Base-by-base conservation (phyloP, 1,140 invertebrate species). In the Hyles euphorbiae region DNA sequence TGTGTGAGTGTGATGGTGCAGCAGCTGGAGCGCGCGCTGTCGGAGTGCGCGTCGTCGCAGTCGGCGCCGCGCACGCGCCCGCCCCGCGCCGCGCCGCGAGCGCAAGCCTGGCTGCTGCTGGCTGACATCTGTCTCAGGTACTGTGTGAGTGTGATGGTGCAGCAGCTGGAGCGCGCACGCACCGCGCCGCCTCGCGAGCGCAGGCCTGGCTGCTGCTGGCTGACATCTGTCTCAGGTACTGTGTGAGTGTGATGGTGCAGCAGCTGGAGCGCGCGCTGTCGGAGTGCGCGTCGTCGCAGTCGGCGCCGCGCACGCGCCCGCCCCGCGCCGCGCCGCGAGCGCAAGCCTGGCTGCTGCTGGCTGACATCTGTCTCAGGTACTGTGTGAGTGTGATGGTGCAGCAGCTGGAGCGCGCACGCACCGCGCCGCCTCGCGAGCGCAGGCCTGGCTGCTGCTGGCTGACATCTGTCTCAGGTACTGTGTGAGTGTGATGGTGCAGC, bases 151-250 rank as follows among this genome's bases (percentile, higher is more conserved):
- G n/a, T n/a, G n/a, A n/a, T n/a, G n/a, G n/a, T n/a, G 47, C 95
- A 95, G 3, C 91, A 94, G 54, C 93, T 97, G 11, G 97, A 98
- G 81, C 94, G 97, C 78, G 96, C 97, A 34, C 84, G 34, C 73
- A 74, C 46, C 76, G 64, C 34, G 66, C 74, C 48, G 68, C 70
- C 51, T 78, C 60, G 33, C 72, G 81, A 11, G 80, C 94, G 36
- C 93, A 97, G 82, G 95, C 98, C 46, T 99, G 97, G 97, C 89
- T 98, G 44, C 89, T 97, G 52, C 85, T 96, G 52, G 95, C 96
- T 3, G 96, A 98, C 78, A 91, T 98, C 34, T 98, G 97, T 80
- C 82, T 98, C 32, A 72, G 79, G 82, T 83, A 1, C 36, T 8
- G 8, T n/a, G n/a, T n/a, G n/a, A n/a, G n/a, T n/a, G n/a, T n/a